Evolutionary conservation across 2,888 invertebrate genomes (phyloP).

Genomic region (Catonia carolina): DNA sequence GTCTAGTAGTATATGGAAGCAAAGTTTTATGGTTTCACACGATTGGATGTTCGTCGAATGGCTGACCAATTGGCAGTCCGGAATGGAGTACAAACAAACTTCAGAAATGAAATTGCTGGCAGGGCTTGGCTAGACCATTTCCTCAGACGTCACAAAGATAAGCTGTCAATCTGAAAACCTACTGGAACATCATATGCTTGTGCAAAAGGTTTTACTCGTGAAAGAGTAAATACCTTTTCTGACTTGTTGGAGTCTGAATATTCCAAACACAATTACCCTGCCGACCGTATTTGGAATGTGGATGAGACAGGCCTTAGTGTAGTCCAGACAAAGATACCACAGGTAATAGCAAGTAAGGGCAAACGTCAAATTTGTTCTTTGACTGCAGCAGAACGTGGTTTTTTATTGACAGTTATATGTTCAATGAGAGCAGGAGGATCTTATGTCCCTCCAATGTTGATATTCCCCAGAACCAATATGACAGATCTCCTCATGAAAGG

Average conservation of each 20-base stretch:
- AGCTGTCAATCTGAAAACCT: conserved; percentile 26
- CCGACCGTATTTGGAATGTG: conserved; percentile 38
- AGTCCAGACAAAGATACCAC: conserved; percentile 36
- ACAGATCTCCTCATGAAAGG: conserved; percentile 36
- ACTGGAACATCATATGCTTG: conserved; percentile 22
- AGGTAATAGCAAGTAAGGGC: conserved; percentile 37
- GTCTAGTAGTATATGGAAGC: conserved; percentile 24
- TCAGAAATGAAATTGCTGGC: conserved; percentile 2
- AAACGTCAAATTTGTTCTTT: conserved; percentile 38
- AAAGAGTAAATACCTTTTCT: conserved; percentile 24
- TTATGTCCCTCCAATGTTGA: conserved; percentile 38
- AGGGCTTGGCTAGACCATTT: conserved; percentile 26
- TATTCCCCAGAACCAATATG: conserved; percentile 38
- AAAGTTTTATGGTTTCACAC: conserved; percentile 22
- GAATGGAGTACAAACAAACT: conserved; percentile 3
- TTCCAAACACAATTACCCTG: conserved; percentile 33
- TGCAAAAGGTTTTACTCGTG: conserved; percentile 24
- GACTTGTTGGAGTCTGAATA: conserved; percentile 21
- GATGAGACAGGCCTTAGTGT: conserved; percentile 40
- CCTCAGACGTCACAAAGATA: conserved; percentile 23
- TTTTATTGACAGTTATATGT: conserved; percentile 35
- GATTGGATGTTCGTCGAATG: conserved; percentile 14
- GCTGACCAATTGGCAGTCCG: conserved; percentile 4
- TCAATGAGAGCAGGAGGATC: conserved; percentile 37
- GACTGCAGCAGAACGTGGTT: conserved; percentile 39